A percentile compares a stretch with the other conserved stretches of the same genome.
Conservation (phyloP, 2,113 vertebrate genomes). For the Alectura lathami region DNA sequence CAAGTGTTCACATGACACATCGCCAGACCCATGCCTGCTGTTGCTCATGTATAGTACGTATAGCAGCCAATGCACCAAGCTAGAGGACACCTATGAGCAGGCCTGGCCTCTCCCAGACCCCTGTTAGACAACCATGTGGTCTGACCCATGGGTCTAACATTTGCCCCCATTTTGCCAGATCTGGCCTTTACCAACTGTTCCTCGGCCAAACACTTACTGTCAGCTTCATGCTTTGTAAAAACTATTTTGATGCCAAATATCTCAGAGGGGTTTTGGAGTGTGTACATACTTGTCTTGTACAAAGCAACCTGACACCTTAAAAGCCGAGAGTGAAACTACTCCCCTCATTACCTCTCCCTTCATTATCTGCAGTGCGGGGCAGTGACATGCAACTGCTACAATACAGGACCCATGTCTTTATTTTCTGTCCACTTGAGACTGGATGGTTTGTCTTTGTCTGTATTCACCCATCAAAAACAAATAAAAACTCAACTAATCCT, state of each 20-base stretch:
- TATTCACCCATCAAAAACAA: constrained; percentile 30
- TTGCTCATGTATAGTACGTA: background rate
- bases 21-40: accelerated
- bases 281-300: background rate
- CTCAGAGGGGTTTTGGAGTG: background rate
- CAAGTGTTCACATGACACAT: background rate
- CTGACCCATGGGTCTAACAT: background rate
- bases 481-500: constrained; percentile 26
- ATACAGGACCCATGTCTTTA: background rate
- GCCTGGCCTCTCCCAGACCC: background rate
- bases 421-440: constrained; percentile 33
- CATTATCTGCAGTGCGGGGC: background rate
- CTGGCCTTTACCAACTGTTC: background rate
- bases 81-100: background rate
- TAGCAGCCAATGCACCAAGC: background rate
- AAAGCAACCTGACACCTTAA: background rate
- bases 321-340: background rate
- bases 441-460: constrained; percentile 43
- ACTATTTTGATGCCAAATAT: background rate
- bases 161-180: background rate
- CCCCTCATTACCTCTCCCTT: background rate
- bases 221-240: background rate
- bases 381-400: background rate
- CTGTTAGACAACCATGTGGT: accelerated
- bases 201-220: background rate